phyloP scores from a whole-genome alignment of 2,113 vertebrate genomes.

The Puma concolor region DNA sequence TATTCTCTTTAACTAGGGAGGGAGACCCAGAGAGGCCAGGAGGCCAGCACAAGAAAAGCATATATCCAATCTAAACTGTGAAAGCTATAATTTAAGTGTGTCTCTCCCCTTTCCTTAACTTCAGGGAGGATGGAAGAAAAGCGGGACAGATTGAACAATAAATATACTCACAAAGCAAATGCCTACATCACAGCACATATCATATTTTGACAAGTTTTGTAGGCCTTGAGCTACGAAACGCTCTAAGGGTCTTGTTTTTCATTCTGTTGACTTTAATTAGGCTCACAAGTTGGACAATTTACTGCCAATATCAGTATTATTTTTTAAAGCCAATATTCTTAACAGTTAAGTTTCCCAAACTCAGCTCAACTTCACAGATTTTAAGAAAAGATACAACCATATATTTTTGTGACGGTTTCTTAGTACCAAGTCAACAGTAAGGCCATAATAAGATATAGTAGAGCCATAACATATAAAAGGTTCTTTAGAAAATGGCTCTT shows the following conservation, averaged over 20 bases:
- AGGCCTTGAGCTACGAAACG: background rate
- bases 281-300: slow-evolving; percentile 46
- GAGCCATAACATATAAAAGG: slow-evolving; percentile 13
- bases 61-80: background rate
- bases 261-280: slow-evolving; percentile 73
- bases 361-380: slow-evolving; percentile 53
- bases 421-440: slow-evolving; percentile 3
- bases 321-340: slow-evolving; percentile 62
- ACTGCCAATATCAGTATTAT: slow-evolving; percentile 43
- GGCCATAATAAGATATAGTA: slow-evolving; percentile 32
- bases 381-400: slow-evolving; percentile 46
- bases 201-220: slow-evolving; percentile 49
- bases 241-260: slow-evolving; percentile 2
- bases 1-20: background rate
- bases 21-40: background rate
- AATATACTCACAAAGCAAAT: slow-evolving; percentile 24
- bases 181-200: background rate
- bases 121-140: slow-evolving; percentile 34
- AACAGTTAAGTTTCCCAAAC: background rate
- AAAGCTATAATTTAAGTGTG: background rate
- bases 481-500: slow-evolving; percentile 41
- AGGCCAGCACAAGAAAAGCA: background rate
- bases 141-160: background rate
- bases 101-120: slow-evolving; percentile 23
- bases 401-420: slow-evolving; percentile 56